Evolutionary conservation across 2,797 vertebrate species (phyloP).

Genomic region (Anguilla megastoma): DNA sequence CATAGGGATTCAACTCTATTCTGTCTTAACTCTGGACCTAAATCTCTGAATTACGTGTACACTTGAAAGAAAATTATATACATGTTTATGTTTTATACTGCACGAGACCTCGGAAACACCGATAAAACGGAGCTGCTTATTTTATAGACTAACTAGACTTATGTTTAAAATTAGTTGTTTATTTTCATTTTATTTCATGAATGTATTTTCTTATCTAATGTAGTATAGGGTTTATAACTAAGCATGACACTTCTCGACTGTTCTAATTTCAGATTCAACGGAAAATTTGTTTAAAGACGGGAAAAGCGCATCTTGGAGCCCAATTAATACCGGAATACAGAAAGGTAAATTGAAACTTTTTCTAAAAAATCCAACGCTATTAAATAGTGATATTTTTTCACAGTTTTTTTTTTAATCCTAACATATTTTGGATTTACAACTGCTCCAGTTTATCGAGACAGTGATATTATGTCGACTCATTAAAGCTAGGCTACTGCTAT

Average conservation of each 20-base stretch:
- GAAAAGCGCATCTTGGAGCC: conserved; percentile 87
- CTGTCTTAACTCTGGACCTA: neutral
- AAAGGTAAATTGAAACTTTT: conserved; percentile 82
- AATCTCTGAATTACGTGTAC: neutral
- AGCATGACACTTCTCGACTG: conserved; percentile 20
- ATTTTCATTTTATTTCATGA: neutral
- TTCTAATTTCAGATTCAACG: conserved; percentile 82
- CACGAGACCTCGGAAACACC: no score
- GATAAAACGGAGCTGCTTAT: neutral
- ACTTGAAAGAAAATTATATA: neutral
- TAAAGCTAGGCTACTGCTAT: neutral
- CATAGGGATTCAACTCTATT: conserved; percentile 16
- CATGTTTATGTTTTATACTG: neutral
- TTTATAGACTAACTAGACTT: neutral
- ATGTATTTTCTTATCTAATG: neutral
- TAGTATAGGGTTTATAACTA: neutral
- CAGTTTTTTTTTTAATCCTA: neutral
- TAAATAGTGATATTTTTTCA: neutral
- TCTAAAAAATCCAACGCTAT: neutral
- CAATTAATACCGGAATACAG: conserved; percentile 88
- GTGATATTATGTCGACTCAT: neutral
- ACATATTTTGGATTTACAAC: neutral
- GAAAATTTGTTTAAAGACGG: conserved; percentile 93
- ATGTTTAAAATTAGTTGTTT: neutral
- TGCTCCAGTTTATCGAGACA: neutral